Base-by-base conservation (phyloP, 2,113 vertebrate species). In the Corynorhinus townsendii region DNA sequence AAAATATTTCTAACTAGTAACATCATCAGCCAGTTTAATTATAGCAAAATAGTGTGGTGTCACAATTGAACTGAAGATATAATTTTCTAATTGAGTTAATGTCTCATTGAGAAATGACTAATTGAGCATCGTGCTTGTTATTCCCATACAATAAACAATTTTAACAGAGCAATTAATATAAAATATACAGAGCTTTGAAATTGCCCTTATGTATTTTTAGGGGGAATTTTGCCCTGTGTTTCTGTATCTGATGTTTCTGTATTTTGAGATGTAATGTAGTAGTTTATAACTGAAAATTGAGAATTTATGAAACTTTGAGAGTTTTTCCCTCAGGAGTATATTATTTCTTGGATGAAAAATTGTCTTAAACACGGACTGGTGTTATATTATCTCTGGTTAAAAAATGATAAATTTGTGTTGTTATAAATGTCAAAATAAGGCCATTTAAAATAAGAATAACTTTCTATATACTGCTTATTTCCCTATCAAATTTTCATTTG, bases 301-400 rank as follows among this genome's bases (percentile, higher is more conserved):
- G 69, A 77, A 33, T 80, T 93, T 86, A 43, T 88, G 56, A 71
- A 91, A 68, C 15, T 14, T 59, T 79, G 4, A 59, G 35, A 86
- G 40, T 45, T 86, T 89, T 72, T 79, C 16, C 38, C 26, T 40
- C n/a, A 28, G 11, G 17, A 24, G 0, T 24, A 71, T 62, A 75
- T 86, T 84, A 45, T 93, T 88, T 93, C 52, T 84, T 92, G 68
- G 16, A 30, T 47, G 4, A 94, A 95, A 92, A 90, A 35, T 90
- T 73, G 0, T 47, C 56, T 1, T 83, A 79, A 45, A 80, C 24
- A 66, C 83, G 10, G 6, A 90, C 49, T 77, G 19, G 40, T 72
- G 5, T 45, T 90, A 47, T 33, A 80, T 87, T 80, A 30, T 26
- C 59, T 24, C 47, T 86, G 45, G 20, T 90, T 47, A 95, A 89